These are phyloP conservation scores for Lepilemur ruficaudatus DNA, from an alignment of 2,797 vertebrate genomes.

Conservation along the genomic window DNA sequence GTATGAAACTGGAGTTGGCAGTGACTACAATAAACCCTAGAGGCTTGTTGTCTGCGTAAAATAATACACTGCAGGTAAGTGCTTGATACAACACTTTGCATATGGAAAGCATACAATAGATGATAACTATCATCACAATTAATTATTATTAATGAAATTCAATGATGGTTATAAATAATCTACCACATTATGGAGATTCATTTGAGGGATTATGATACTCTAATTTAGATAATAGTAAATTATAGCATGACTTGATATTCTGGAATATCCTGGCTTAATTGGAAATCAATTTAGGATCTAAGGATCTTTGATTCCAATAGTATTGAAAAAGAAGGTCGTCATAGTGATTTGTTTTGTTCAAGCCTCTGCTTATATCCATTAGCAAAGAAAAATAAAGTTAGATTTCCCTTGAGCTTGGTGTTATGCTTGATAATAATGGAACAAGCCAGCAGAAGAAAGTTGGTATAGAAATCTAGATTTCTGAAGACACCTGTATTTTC, in stretches of 20 bases:
- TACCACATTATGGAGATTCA: background rate
- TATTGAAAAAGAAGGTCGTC: background rate
- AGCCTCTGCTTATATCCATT: background rate
- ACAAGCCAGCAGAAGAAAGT: background rate
- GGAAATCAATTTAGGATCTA: background rate
- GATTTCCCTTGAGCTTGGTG: background rate
- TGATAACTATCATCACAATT: background rate
- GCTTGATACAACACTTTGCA: background rate
- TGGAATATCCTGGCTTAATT: background rate
- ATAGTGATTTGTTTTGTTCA: background rate
- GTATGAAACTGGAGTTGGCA: background rate
- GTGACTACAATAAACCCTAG: rapidly evolving
- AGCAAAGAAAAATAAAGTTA: background rate
- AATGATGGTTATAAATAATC: background rate
- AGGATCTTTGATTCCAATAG: background rate
- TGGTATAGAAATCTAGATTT: background rate
- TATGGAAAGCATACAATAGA: background rate
- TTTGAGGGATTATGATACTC: background rate
- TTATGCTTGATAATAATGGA: background rate
- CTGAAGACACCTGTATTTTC: background rate
- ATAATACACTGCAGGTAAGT: rapidly evolving
- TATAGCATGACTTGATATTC: background rate
- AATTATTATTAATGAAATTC: background rate
- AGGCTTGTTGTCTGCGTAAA: background rate
- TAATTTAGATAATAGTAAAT: background rate